phyloP scores from a whole-genome alignment of 2,797 vertebrate genomes.

The Gambusia yucatana region DNA sequence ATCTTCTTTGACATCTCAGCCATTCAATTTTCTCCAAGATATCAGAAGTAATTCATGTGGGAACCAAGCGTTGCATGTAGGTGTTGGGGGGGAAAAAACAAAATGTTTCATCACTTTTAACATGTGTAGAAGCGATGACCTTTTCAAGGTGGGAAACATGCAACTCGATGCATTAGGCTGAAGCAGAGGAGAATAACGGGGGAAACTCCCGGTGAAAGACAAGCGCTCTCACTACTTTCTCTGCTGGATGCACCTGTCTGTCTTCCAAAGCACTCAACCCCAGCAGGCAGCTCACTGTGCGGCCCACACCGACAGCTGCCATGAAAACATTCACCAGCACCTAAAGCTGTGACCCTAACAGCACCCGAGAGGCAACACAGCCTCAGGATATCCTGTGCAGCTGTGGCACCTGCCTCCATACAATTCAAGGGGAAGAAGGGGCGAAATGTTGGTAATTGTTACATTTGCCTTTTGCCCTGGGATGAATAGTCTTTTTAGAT shows the following conservation, averaged over 20 bases:
- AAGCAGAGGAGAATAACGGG: background rate
- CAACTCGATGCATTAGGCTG: conserved; percentile 34
- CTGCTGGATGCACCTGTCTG: conserved; percentile 33
- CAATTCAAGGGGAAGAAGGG: conserved; percentile 24
- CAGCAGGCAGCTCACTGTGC: conserved; percentile 32
- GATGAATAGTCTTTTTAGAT: conserved; percentile 56
- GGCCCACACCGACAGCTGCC: conserved; percentile 34
- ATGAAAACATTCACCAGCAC: conserved; percentile 47
- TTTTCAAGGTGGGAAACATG: conserved; percentile 53
- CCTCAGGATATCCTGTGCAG: conserved; percentile 54
- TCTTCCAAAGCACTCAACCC: conserved; percentile 43
- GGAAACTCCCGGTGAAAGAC: conserved; percentile 37
- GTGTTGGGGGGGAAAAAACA: background rate
- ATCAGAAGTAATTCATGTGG: conserved; percentile 38
- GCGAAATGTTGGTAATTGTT: conserved; percentile 41
- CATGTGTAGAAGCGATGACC: conserved; percentile 63
- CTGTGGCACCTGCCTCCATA: conserved; percentile 29
- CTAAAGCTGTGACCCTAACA: conserved; percentile 41
- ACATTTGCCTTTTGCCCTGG: conserved; percentile 17
- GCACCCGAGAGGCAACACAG: conserved; percentile 31
- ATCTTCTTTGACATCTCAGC: background rate
- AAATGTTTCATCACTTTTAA: conserved; percentile 33
- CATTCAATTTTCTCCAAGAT: conserved; percentile 18
- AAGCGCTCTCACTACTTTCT: conserved; percentile 17
- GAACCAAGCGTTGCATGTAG: conserved; percentile 20